Evolutionary conservation across 2,888 invertebrate species (phyloP).

Genomic region (Calameuta idolon): DNA sequence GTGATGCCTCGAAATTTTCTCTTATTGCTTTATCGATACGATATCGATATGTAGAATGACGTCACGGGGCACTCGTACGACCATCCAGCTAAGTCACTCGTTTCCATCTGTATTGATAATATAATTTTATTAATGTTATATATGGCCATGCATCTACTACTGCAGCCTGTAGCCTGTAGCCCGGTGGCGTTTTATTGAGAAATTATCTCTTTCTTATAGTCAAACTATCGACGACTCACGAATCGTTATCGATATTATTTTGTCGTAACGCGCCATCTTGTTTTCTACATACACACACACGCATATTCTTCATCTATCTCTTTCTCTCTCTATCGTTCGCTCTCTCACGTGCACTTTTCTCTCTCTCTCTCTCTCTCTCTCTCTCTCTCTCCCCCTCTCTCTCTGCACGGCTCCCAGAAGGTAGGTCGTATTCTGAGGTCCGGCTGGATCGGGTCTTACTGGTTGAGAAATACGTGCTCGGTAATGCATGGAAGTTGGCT

Average conservation of each 20-base stretch:
- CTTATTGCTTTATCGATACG: no score
- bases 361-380: constrained; percentile 24
- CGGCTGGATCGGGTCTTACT: constrained; percentile 19
- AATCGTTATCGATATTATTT: no score
- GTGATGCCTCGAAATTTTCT: no score
- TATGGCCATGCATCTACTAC: constrained; percentile 60
- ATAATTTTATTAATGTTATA: constrained; percentile 11
- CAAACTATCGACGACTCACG: constrained; percentile 30
- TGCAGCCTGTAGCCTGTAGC: constrained; percentile 36
- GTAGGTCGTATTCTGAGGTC: constrained; percentile 35
- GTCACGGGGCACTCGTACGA: no score
- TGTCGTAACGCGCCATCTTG: no score
- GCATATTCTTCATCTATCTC: constrained; percentile 30
- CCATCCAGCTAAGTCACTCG: no score
- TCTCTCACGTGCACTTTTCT: constrained; percentile 16
- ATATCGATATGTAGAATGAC: no score
- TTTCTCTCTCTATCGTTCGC: constrained; percentile 29
- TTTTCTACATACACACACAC: no score
- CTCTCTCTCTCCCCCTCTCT: constrained; percentile 17
- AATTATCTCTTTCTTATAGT: constrained; percentile 50
- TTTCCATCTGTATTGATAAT: background rate
- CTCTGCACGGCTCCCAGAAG: constrained; percentile 24
- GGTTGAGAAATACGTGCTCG: constrained; percentile 13
- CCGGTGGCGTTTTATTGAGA: constrained; percentile 68
- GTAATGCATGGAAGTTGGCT: no score